phyloP scores from a whole-genome alignment of 1,140 invertebrate species.

The Euborellia annulipes region DNA sequence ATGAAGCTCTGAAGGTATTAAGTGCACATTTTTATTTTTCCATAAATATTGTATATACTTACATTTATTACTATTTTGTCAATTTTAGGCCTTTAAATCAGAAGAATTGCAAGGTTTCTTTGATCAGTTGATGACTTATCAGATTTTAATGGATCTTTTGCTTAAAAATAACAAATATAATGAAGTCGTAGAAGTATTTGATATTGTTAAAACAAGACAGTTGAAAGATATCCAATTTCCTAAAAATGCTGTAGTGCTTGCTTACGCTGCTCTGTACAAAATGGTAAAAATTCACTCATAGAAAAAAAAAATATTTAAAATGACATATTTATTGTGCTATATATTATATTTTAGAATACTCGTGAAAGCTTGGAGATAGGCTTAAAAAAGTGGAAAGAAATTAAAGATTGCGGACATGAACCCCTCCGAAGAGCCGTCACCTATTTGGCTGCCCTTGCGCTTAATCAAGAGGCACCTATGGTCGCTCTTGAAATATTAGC shows the following conservation, averaged over 20 bases:
- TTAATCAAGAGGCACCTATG: too few species aligned
- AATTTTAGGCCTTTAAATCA: constrained; percentile 44
- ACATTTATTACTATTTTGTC: background rate
- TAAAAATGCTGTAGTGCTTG: constrained; percentile 44
- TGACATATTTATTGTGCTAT: too few species aligned
- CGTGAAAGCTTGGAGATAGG: too few species aligned
- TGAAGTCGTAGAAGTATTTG: constrained; percentile 45
- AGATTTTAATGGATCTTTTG: constrained; percentile 54
- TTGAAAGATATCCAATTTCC: constrained; percentile 43
- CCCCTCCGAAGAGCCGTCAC: too few species aligned
- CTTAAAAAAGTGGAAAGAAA: too few species aligned
- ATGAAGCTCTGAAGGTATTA: constrained; percentile 39
- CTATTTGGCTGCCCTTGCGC: too few species aligned
- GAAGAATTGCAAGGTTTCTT: constrained; percentile 42
- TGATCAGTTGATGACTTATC: constrained; percentile 49
- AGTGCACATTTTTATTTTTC: background rate
- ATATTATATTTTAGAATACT: too few species aligned
- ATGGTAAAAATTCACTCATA: constrained; percentile 34
- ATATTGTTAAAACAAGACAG: constrained; percentile 38
- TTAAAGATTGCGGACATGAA: too few species aligned
- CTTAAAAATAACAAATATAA: constrained; percentile 51
- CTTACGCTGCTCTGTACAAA: constrained; percentile 56
- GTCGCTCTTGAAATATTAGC: too few species aligned
- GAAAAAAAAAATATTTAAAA: too few species aligned
- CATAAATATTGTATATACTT: background rate